A percentile compares a stretch with the other conserved stretches of the same genome.
Evolutionary conservation across 2,888 invertebrate species (phyloP).

Genomic region (Arenicola marina): DNA sequence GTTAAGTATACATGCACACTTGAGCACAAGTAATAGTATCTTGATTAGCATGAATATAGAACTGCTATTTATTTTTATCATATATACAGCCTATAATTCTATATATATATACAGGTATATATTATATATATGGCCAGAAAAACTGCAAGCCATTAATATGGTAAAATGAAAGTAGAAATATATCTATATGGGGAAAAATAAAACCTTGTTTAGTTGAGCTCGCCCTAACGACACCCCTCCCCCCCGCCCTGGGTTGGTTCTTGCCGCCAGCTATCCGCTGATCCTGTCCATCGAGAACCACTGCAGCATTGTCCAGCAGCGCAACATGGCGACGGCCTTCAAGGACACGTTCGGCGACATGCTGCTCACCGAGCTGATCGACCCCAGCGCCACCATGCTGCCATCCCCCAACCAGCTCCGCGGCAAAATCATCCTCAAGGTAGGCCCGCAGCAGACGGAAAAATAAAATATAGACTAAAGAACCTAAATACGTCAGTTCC

Average conservation of each 20-base stretch:
- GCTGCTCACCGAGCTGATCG: constrained; percentile 77
- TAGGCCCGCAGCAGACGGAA: too few species aligned
- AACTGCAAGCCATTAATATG: too few species aligned
- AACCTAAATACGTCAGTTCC: too few species aligned
- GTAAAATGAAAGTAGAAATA: too few species aligned
- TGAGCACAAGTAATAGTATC: background rate
- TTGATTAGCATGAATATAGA: background rate
- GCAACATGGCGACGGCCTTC: constrained; percentile 59
- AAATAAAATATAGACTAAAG: too few species aligned
- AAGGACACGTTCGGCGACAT: constrained; percentile 67
- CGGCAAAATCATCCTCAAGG: constrained; percentile 64
- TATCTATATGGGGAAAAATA: too few species aligned
- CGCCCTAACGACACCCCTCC: too few species aligned
- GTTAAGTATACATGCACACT: too few species aligned
- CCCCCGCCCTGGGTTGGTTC: constrained; percentile 30
- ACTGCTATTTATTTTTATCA: background rate
- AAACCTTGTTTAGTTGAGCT: too few species aligned
- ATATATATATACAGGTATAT: too few species aligned
- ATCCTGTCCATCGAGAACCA: constrained; percentile 61
- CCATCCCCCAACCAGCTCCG: constrained; percentile 84
- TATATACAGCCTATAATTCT: too few species aligned
- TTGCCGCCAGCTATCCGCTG: constrained; percentile 56
- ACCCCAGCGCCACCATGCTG: constrained; percentile 72
- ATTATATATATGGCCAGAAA: too few species aligned
- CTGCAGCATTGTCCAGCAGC: constrained; percentile 57